A percentile compares a stretch with the other conserved stretches of the same genome.
Conservation (phyloP, 2,797 vertebrate genomes). For the Oreonectes daqikongensis region DNA sequence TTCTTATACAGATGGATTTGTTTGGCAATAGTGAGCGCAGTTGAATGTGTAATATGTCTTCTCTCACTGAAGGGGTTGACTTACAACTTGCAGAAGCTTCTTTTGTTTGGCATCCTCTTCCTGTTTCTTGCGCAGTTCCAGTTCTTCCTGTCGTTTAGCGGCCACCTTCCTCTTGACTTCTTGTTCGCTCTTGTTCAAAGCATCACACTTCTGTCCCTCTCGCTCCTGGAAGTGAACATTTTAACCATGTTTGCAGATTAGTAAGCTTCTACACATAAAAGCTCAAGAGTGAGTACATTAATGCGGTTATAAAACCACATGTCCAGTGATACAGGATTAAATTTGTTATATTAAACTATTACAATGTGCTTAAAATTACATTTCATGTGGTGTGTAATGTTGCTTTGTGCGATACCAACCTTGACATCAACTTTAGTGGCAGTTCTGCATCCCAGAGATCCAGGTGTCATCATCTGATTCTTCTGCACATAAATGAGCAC, state of each 20-base stretch:
- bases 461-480: conserved; percentile 93
- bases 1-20: no score
- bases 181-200: conserved; percentile 86
- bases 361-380: no score
- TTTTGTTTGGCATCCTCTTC: conserved; percentile 83
- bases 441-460: conserved; percentile 72
- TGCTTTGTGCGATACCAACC: conserved; percentile 77
- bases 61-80: conserved; percentile 10
- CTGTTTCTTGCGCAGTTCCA: conserved; percentile 79
- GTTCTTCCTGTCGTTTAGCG: conserved; percentile 77
- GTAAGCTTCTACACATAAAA: not conserved
- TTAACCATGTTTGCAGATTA: not conserved
- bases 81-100: conserved; percentile 71
- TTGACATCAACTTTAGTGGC: conserved; percentile 78
- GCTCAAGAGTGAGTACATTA: not conserved
- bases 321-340: not conserved
- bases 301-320: not conserved
- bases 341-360: no score
- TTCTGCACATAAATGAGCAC: conserved; percentile 89
- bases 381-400: no score
- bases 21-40: not conserved
- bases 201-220: conserved; percentile 87
- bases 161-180: conserved; percentile 79
- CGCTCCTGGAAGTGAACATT: conserved; percentile 73
- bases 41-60: not conserved